phyloP scores from a whole-genome alignment of 1,140 invertebrate genomes.

The Zaprionus taronus region DNA sequence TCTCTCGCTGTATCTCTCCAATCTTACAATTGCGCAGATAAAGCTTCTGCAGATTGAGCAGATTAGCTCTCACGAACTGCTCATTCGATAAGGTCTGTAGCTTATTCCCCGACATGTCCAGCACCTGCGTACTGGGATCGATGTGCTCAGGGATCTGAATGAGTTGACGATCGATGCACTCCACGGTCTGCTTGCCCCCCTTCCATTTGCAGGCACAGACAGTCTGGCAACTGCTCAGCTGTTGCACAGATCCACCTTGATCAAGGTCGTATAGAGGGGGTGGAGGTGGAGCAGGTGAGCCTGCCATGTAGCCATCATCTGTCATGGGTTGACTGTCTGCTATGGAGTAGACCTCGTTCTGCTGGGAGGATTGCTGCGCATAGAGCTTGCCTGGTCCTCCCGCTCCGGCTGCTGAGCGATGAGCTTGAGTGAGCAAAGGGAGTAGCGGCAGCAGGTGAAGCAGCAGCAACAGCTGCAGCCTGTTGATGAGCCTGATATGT shows the following conservation, averaged over 20 bases:
- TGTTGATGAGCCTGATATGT: slow-evolving; percentile 2
- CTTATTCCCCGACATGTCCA: slow-evolving; percentile 94
- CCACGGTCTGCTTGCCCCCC: slow-evolving; percentile 94
- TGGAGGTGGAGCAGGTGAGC: slow-evolving; percentile 27
- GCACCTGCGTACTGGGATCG: slow-evolving; percentile 94
- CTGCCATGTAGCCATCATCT: slow-evolving; percentile 67
- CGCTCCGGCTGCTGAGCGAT: slow-evolving; percentile 6
- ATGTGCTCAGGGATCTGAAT: slow-evolving; percentile 92
- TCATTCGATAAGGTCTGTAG: slow-evolving; percentile 92
- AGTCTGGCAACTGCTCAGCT: slow-evolving; percentile 87
- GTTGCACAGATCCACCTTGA: slow-evolving; percentile 46
- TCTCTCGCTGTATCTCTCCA: slow-evolving; percentile 92
- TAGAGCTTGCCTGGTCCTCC: no score
- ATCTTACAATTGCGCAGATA: slow-evolving; percentile 92
- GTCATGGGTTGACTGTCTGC: slow-evolving; percentile 81
- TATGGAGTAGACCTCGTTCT: slow-evolving; percentile 74
- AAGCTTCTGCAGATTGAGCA: slow-evolving; percentile 94
- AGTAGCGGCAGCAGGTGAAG: slow-evolving; percentile 2
- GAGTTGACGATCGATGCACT: slow-evolving; percentile 92
- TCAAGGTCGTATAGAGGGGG: slow-evolving; percentile 37
- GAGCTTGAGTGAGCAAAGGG: no score
- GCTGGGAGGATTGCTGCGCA: slow-evolving; percentile 43
- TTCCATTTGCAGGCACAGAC: slow-evolving; percentile 97
- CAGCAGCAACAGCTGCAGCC: slow-evolving; percentile 10
- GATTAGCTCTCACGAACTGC: slow-evolving; percentile 91